Evolutionary conservation across 2,888 invertebrate genomes (phyloP), one percentile per base, ranked within the genome.

Genomic region (Drosophila melanosoma): DNA sequence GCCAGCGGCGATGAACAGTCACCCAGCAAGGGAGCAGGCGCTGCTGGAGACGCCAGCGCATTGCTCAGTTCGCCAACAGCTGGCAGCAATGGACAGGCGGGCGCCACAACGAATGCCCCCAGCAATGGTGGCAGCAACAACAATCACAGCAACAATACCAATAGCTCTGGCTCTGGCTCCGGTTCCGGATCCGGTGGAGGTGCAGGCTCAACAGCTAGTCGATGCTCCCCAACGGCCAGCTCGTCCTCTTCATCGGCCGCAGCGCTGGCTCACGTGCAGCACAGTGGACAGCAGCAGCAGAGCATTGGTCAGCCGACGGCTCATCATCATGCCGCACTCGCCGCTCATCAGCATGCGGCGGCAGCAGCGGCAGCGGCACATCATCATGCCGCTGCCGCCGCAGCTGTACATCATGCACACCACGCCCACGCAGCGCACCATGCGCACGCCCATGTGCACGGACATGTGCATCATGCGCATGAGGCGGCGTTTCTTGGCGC

Each of bases 1-100:
- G 89, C 83, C 69, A 91, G 89, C 61, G 80, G 83, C 35, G 92
- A 91, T 38, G 91, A 91, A 66, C 91, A 91, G 52, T 91, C 92
- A 53, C 92, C 92, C 5, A 90, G 81, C 57, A 91, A 91, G 76
- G 45, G 65, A 17, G 51, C 29, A 3, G 69, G 38, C 3, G 49
- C 58, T 32, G 49, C 45, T 8, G 76, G 40, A 74, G 76, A 81
- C 48, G 69, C 53, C 63, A 75, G 76, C 45, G 58, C 74, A 49
- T 85, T 87, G 17, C 79, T 81, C 17, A 38, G 63, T 33, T 87
- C 82, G 3, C 74, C 76, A 56, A 82, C 73, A 63, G 78, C 62
- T 72, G 76, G 54, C 38, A 70, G 61, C 66, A 83, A 72, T 51
- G 87, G 87, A 1, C 81, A 63, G 8, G 49, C 67, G 1, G 78